These are phyloP conservation scores for Trogon surrucura DNA, from an alignment of 2,113 vertebrate genomes.

Conservation along the genomic window DNA sequence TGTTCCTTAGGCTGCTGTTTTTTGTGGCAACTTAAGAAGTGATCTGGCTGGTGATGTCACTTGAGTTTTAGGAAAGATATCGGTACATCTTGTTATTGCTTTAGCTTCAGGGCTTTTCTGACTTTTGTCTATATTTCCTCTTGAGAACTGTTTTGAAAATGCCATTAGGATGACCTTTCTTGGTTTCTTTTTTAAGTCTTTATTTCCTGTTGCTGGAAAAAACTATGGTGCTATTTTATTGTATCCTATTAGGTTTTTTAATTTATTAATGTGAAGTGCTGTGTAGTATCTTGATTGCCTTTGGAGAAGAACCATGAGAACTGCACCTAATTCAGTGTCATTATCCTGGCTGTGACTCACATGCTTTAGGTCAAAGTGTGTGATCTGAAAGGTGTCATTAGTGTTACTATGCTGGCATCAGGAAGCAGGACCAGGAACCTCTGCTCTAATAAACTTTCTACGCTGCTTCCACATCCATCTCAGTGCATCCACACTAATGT, in stretches of 20 bases:
- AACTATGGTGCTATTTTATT: background rate
- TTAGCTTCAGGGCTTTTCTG: background rate
- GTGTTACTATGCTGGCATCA: background rate
- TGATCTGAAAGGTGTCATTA: background rate
- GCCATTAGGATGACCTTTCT: background rate
- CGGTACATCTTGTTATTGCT: background rate
- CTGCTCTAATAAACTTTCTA: background rate
- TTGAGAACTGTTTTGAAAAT: background rate
- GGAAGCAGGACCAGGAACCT: background rate
- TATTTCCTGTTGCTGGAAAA: background rate
- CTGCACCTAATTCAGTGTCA: background rate
- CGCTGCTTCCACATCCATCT: background rate
- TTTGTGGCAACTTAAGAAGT: background rate
- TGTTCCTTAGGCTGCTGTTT: background rate
- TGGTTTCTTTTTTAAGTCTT: background rate
- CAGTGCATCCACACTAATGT: fast-evolving
- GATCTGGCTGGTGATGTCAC: background rate
- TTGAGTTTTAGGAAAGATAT: background rate
- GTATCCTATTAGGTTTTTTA: background rate
- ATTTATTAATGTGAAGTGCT: background rate
- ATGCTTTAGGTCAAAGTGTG: background rate
- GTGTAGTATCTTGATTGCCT: background rate
- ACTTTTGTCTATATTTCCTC: background rate
- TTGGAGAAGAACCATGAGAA: background rate
- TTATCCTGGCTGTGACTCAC: background rate